Percentiles rank a stretch among this genome's conserved stretches.
phyloP scores from a whole-genome alignment of 2,113 vertebrate species.

The Tachycineta bicolor region DNA sequence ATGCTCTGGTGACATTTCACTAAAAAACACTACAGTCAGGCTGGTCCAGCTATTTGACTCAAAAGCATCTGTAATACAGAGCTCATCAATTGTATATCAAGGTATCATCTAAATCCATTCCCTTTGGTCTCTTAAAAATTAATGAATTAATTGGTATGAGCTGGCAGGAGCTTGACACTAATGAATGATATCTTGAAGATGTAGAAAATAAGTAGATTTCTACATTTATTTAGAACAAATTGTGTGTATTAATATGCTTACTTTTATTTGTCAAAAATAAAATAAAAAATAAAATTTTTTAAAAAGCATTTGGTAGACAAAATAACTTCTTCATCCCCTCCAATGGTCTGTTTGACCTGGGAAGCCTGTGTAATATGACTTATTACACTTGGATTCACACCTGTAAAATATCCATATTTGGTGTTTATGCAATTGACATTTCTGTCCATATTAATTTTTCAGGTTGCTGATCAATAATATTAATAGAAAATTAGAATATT shows the following conservation, averaged over 20 bases:
- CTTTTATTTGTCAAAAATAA: neutral
- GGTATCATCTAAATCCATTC: neutral
- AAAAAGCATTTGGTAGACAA: neutral
- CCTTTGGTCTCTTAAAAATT: neutral
- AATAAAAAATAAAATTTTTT: too few species aligned
- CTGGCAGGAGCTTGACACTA: neutral
- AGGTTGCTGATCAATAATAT: neutral
- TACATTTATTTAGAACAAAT: neutral
- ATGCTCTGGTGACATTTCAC: neutral
- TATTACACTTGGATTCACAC: neutral
- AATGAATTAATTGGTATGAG: neutral
- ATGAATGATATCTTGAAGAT: neutral
- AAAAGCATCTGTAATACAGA: neutral
- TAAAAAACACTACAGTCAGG: neutral
- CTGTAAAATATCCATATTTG: neutral
- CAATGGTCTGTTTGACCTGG: neutral
- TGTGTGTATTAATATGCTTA: neutral
- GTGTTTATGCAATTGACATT: neutral
- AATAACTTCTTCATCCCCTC: neutral
- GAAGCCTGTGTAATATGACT: neutral
- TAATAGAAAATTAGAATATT: neutral
- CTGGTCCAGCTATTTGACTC: neutral
- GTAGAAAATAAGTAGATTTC: neutral
- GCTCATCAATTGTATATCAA: neutral
- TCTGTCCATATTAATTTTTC: neutral